phyloP scores from a whole-genome alignment of 2,797 vertebrate genomes.

The Darevskia mixta region DNA sequence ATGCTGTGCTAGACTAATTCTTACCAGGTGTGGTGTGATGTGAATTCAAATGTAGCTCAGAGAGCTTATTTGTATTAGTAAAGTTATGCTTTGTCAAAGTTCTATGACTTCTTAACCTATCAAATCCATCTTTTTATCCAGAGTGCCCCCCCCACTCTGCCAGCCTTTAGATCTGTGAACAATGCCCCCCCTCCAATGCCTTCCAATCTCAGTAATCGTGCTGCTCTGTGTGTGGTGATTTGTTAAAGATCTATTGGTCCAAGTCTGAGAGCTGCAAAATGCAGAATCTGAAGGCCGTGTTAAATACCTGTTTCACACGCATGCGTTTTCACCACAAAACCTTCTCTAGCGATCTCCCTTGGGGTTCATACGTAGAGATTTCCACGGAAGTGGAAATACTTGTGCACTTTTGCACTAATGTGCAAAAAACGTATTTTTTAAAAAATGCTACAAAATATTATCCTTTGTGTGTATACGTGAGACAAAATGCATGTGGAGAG shows the following conservation, averaged over 20 bases:
- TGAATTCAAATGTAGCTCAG: constrained; percentile 84
- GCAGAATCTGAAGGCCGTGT: constrained; percentile 59
- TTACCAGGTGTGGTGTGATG: constrained; percentile 87
- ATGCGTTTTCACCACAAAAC: neutral
- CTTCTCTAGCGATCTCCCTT: neutral
- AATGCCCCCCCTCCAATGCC: constrained; percentile 55
- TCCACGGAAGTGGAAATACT: too few species aligned
- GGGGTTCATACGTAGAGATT: neutral
- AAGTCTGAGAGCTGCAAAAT: constrained; percentile 58
- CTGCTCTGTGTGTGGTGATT: constrained; percentile 16
- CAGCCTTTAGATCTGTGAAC: constrained; percentile 54
- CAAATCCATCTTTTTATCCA: constrained; percentile 75
- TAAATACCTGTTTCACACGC: constrained; percentile 17
- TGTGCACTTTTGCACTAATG: neutral
- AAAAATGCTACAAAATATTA: neutral
- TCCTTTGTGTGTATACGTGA: neutral
- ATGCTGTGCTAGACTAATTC: constrained; percentile 86
- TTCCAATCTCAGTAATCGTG: constrained; percentile 29
- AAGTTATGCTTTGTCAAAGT: constrained; percentile 81
- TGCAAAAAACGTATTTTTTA: neutral
- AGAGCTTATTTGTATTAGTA: constrained; percentile 80
- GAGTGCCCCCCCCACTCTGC: constrained; percentile 57
- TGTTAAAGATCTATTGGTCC: constrained; percentile 51
- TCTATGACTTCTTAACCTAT: constrained; percentile 75
- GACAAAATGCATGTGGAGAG: neutral